Base-by-base conservation (phyloP, 2,113 vertebrate species). In the Pampusana beccarii region DNA sequence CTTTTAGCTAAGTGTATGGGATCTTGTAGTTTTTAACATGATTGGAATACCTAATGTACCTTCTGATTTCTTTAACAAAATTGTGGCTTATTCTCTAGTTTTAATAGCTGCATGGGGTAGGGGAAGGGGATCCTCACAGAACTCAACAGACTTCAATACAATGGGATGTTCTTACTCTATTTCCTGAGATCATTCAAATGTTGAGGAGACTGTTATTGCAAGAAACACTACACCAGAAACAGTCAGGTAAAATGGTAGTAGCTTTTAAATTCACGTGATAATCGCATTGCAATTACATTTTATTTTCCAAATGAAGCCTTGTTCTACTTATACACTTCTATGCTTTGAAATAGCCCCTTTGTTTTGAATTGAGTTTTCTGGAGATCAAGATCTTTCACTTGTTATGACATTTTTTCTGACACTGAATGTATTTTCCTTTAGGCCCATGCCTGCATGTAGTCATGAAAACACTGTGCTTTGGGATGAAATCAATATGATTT, bases 91-190 rank as follows among this genome's bases (percentile, higher is more conserved):
- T 57, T 69, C 5, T 20, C 61, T 33, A 29, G 6, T 78, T 78
- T 48, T n/a, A 67, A 36, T 19, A 74, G 10, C 28, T 13, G 12
- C 42, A 3, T 4, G 4, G 20, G 13, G 1, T 33, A 1, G 13
- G 20, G 36, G 29, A 8, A 29, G 13, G 29, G 2, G 19, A 42
- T 42, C 36, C 24, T 62, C 18, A 46, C 29, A n/a, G 48, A 71
- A 46, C 10, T 48, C 42, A 36, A 5, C 40, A 81, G 36, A 50
- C 4, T 50, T 81, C 36, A n/a, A 2, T 42, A 26, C 15, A 36
- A 29, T 62, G 23, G 36, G 12, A 42, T 36, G 4, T 61, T 11
- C 10, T 62, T 87, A 44, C 5, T 14, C 9, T 50, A 33, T 78
- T 79, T 53, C 13, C 50, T 60, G 50, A 70, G 18, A 25, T 54